Conservation (phyloP, 2,113 vertebrate species). For the Cariama cristata region DNA sequence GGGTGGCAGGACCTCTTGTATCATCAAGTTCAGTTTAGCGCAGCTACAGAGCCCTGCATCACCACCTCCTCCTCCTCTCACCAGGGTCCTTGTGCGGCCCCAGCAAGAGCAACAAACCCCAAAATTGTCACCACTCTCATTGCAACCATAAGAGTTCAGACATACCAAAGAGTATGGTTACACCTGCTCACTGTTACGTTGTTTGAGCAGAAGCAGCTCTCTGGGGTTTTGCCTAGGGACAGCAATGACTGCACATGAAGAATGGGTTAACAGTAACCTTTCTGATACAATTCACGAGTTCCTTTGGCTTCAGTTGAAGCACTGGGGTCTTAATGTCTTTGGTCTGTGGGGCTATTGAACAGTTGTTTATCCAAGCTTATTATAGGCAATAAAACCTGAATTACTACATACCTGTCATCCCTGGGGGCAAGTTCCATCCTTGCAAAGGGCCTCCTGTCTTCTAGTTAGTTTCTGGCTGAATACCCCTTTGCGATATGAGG, state of each 20-base stretch:
- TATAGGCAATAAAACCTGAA: constrained; percentile 70
- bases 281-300: background rate
- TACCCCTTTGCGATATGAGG: background rate
- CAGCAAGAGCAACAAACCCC: background rate
- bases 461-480: background rate
- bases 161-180: background rate
- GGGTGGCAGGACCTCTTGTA: background rate
- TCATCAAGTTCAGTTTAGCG: background rate
- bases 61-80: background rate
- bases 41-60: background rate
- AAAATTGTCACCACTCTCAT: background rate
- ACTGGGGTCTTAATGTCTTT: constrained; percentile 23
- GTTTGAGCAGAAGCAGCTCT: background rate
- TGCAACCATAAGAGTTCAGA: background rate
- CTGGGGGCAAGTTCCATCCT: constrained; percentile 30
- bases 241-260: background rate
- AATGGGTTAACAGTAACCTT: constrained; percentile 2
- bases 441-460: constrained; percentile 18
- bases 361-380: constrained; percentile 57
- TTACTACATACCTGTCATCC: constrained; percentile 56
- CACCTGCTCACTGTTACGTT: background rate
- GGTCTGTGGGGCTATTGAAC: constrained; percentile 17
- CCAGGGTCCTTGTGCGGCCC: background rate
- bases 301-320: background rate
- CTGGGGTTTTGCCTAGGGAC: background rate